phyloP scores from a whole-genome alignment of 2,113 vertebrate species.

The Toxotes jaculatrix region DNA sequence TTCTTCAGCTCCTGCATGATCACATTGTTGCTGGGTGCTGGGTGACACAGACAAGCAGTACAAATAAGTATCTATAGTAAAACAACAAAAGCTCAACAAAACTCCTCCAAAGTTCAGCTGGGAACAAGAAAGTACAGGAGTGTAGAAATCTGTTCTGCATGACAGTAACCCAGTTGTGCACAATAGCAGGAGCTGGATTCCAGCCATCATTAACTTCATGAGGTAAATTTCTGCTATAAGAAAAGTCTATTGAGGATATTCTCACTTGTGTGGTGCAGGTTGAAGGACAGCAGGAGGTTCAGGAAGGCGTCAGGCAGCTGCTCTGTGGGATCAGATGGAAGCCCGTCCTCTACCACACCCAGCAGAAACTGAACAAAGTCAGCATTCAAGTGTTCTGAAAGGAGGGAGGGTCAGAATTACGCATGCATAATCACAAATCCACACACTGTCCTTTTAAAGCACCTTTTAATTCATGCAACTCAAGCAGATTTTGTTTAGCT shows the following conservation, averaged over 20 bases:
- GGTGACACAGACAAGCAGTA: slow-evolving; percentile 30
- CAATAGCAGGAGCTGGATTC: background rate
- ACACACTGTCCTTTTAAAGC: background rate
- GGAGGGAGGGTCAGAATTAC: slow-evolving; percentile 27
- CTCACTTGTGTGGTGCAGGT: slow-evolving; percentile 94
- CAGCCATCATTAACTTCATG: background rate
- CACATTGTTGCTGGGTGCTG: slow-evolving; percentile 91
- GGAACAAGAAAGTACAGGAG: background rate
- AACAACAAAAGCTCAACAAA: background rate
- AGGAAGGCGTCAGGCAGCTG: slow-evolving; percentile 95
- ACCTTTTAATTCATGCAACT: background rate
- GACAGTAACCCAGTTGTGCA: background rate
- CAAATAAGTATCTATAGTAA: background rate
- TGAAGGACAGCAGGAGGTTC: slow-evolving; percentile 95
- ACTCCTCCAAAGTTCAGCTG: background rate
- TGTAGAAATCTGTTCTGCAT: background rate
- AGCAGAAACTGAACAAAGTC: slow-evolving; percentile 93
- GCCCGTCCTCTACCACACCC: slow-evolving; percentile 93
- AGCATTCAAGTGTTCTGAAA: slow-evolving; percentile 93
- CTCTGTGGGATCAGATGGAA: slow-evolving; percentile 92
- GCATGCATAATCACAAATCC: background rate
- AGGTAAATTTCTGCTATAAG: background rate
- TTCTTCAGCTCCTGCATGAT: slow-evolving; percentile 94
- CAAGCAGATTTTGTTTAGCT: background rate
- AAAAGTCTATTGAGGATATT: background rate